A percentile compares a stretch with the other conserved stretches of the same genome.
Evolutionary conservation across 2,888 invertebrate genomes (phyloP).

Genomic region (Augochlorella aurata): DNA sequence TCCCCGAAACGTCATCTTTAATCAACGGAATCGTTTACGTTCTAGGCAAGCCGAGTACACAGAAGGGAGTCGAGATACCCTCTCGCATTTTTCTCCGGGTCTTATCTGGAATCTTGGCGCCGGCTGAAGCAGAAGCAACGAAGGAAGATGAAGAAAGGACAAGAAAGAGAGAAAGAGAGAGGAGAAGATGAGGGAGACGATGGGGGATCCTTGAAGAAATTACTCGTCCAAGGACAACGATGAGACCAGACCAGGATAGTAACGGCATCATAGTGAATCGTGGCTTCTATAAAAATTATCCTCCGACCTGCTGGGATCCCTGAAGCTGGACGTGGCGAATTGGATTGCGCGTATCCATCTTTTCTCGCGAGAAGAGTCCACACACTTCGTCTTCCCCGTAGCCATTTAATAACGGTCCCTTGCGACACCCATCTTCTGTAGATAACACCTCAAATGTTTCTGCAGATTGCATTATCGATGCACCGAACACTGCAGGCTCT

Average conservation of each 20-base stretch:
- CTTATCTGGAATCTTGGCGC: conserved; percentile 62
- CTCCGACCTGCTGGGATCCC: conserved; percentile 33
- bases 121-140: conserved; percentile 38
- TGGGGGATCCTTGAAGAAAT: conserved; percentile 48
- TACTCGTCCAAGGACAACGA: conserved; percentile 31
- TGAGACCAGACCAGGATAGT: conserved; percentile 9
- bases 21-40: conserved; percentile 63
- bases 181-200: conserved; percentile 4
- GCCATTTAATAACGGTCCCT: conserved; percentile 70
- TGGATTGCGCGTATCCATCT: conserved; percentile 61
- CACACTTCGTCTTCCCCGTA: conserved; percentile 28
- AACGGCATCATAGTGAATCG: conserved; percentile 44
- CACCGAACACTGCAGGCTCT: too few species aligned
- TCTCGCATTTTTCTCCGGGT: conserved; percentile 59
- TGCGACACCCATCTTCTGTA: conserved; percentile 23
- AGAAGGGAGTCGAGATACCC: conserved; percentile 48
- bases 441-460: background rate
- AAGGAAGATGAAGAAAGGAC: conserved; percentile 1
- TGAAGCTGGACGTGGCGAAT: conserved; percentile 31
- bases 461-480: background rate
- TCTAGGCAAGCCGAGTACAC: conserved; percentile 37
- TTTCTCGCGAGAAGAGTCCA: conserved; percentile 54
- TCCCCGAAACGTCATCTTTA: conserved; percentile 53
- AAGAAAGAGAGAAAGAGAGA: conserved; percentile 12
- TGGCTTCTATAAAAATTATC: conserved; percentile 61